phyloP scores from a whole-genome alignment of 1,140 invertebrate species.

The Drosophila tristis region DNA sequence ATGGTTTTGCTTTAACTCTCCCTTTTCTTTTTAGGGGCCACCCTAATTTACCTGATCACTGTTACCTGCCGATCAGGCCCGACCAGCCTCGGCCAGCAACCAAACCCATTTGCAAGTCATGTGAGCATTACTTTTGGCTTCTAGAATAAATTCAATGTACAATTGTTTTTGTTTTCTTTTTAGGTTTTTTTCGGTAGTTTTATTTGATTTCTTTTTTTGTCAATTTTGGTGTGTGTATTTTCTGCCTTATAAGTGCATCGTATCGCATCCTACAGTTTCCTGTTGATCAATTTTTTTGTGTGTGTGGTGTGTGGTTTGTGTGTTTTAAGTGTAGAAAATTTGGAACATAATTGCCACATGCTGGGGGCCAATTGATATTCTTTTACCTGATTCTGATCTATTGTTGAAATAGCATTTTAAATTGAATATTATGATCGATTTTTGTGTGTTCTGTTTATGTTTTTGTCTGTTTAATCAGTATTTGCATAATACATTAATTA shows the following conservation, averaged over 20 bases:
- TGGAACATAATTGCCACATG: slow-evolving; percentile 12
- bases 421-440: background rate
- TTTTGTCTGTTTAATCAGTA: slow-evolving; percentile 40
- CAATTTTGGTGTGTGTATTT: slow-evolving; percentile 54
- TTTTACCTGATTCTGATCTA: slow-evolving; percentile 33
- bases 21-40: slow-evolving; percentile 22
- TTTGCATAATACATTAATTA: slow-evolving; percentile 76
- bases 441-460: slow-evolving; percentile 15
- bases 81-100: slow-evolving; percentile 11
- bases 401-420: too few relatives aligned
- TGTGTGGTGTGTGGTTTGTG: background rate
- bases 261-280: slow-evolving; percentile 34
- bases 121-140: background rate
- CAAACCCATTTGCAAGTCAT: slow-evolving; percentile 49
- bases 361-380: slow-evolving; percentile 11
- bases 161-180: slow-evolving; percentile 5
- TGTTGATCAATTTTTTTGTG: slow-evolving; percentile 25
- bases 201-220: slow-evolving; percentile 70
- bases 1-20: too few relatives aligned
- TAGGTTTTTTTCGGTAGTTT: slow-evolving; percentile 72
- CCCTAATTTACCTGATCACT: slow-evolving; percentile 46
- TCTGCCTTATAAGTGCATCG: slow-evolving; percentile 57
- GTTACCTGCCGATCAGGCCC: slow-evolving; percentile 35
- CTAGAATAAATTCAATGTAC: background rate
- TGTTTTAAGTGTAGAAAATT: slow-evolving; percentile 36